Base-by-base conservation (phyloP, 2,797 vertebrate species). In the Philypnodon macrostomus region DNA sequence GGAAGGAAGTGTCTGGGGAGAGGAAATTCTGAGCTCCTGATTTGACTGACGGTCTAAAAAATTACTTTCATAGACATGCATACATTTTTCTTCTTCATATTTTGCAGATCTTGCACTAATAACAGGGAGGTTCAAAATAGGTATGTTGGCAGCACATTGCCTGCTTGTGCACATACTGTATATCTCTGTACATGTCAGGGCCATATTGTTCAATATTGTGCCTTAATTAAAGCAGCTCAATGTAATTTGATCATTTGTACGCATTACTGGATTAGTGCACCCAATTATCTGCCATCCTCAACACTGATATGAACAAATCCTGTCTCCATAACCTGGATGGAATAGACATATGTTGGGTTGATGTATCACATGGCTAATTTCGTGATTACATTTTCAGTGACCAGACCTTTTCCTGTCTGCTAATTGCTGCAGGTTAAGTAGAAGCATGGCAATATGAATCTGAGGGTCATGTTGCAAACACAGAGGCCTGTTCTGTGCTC, bases 391-490 rank as follows among this genome's bases (percentile, higher is more conserved):
- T 87, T 86, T 82, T 76, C 84, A 56, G 71, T 73, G 83, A 57
- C 80, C 87, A 88, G 83, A 86, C 84, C 84, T 73, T 77, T 83
- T 84, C 82, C 81, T 85, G 82, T 73, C 56, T 39, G 69, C 78
- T 85, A 87, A 88, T 84, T 84, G 79, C 73, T 36, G 75, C 68
- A 80, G 82, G 81, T 88, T 86, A 80, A 88, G 68, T 47, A 77
- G 71, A 75, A 67, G 60, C 56, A 68, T 65, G 61, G 73, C 78
- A 75, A 72, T 49, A 42, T 19, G 13, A 47, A 80, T 76, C 74
- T 82, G 77, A 36, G 75, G 71, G 70, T 80, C 73, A 46, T 69
- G 67, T 53, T 75, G 50, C 63, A 54, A 74, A 74, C 52, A 11
- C 64, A 61, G n/a, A n/a, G 75, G 78, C 77, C 82, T 87, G 82